Evolutionary conservation across 2,113 vertebrate species (phyloP), one percentile per base, ranked within the genome.

Genomic region (Progne subis): DNA sequence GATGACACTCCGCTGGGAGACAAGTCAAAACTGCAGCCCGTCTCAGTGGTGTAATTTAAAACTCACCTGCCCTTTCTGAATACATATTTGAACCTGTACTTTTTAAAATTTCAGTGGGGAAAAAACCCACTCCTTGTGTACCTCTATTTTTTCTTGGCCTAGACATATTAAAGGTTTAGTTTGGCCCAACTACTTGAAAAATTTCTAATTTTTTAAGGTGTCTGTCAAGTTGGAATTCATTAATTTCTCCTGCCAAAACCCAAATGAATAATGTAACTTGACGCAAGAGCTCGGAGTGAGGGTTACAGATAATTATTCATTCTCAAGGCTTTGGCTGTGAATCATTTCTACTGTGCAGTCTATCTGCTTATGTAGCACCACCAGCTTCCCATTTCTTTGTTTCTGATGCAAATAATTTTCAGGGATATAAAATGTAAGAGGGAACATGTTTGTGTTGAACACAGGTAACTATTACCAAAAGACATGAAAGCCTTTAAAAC

Each of bases 261-360:
- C 65, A 91, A 87, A 87, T 92, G 69, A 93, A 81, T 93, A 88
- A 81, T 64, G 49, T 86, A 93, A 92, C 49, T 65, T 95, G 77
- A 88, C 0, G 6, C 41, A 84, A 71, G 85, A 91, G 41, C 86
- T 93, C 53, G 15, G 12, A 88, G 82, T 74, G 69, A 79, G 61
- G 65, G 61, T 78, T 78, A 84, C 69, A 91, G 69, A 55, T 94
- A 92, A 94, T 96, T 91, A 81, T 91, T 94, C 44, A 84, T 91
- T 83, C 84, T 86, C 31, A 82, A 57, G 81, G 71, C 60, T 94
- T 90, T 47, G 41, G 46, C 77, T 84, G n/a, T 91, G 92, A 95
- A 89, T 94, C 32, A 68, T 76, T 95, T 83, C 68, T 83, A 14
- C 89, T 91, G 61, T 83, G 77, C 60, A 71, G 41, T 68, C n/a